These are phyloP conservation scores for Leptodactylus fuscus DNA, from an alignment of 2,113 vertebrate genomes.

Conservation along the genomic window DNA sequence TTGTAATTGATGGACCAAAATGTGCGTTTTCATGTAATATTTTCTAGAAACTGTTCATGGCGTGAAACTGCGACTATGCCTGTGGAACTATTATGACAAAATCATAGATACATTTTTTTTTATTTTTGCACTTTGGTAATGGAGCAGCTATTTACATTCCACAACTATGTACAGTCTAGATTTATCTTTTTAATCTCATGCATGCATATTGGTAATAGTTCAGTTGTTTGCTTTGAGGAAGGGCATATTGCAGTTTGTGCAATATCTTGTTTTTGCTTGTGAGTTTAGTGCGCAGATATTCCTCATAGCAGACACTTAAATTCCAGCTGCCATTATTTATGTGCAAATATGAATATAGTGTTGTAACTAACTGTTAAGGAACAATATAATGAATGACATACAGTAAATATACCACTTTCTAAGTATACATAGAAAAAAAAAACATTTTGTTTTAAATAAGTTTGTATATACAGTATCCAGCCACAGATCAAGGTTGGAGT, in stretches of 20 bases:
- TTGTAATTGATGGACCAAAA: not conserved
- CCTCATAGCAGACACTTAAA: no score
- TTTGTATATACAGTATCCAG: no score
- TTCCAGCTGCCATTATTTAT: no score
- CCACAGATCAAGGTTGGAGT: no score
- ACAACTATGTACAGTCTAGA: no score
- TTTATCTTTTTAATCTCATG: not conserved
- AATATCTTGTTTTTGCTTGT: not conserved
- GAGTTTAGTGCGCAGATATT: no score
- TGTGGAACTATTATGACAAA: not conserved
- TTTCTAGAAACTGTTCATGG: not conserved
- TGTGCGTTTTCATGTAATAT: not conserved
- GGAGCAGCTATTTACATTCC: not conserved
- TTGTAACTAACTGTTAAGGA: no score
- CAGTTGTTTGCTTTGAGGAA: not conserved
- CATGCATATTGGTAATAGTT: not conserved
- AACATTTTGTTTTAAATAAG: no score
- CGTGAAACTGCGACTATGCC: not conserved
- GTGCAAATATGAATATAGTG: no score
- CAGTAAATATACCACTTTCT: no score
- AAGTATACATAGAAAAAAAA: no score
- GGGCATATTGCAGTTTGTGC: not conserved
- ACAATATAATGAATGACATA: no score
- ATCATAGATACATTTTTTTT: not conserved
- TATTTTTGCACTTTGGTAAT: not conserved